A percentile compares a stretch with the other conserved stretches of the same genome.
Evolutionary conservation across 2,113 vertebrate genomes (phyloP).

Genomic region (Corapipo altera): DNA sequence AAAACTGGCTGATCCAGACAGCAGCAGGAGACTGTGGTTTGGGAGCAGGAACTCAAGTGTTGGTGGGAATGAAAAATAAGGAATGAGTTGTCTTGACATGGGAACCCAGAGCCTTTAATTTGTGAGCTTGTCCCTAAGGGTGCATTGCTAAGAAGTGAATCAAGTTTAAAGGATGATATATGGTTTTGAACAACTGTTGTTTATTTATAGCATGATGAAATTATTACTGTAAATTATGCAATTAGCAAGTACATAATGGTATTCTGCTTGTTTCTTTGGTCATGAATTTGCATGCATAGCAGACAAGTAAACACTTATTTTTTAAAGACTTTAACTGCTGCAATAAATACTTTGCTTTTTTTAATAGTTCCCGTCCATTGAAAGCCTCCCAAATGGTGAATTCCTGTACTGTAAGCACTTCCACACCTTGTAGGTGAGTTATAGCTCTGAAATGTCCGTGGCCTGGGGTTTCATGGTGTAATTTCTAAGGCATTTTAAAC

Average conservation of each 20-base stretch:
- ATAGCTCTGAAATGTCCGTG: slow-evolving; percentile 12
- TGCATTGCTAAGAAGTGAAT: slow-evolving; percentile 16
- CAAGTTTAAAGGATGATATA: not conserved
- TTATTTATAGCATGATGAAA: slow-evolving; percentile 31
- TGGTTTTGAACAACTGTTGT: slow-evolving; percentile 29
- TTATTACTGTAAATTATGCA: slow-evolving; percentile 34
- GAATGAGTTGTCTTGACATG: slow-evolving; percentile 12
- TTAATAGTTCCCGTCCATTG: slow-evolving; percentile 86
- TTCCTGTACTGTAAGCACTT: slow-evolving; percentile 80
- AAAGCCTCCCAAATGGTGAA: slow-evolving; percentile 90
- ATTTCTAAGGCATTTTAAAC: not conserved
- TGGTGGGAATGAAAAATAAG: slow-evolving; percentile 29
- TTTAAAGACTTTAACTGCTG: slow-evolving; percentile 22
- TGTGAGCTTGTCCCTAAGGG: slow-evolving; percentile 24
- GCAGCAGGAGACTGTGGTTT: slow-evolving; percentile 32
- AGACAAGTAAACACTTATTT: slow-evolving; percentile 33
- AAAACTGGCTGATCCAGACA: slow-evolving; percentile 32
- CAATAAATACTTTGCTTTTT: slow-evolving; percentile 63
- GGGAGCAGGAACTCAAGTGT: slow-evolving; percentile 4
- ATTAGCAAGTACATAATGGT: slow-evolving; percentile 18
- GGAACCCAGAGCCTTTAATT: slow-evolving; percentile 10
- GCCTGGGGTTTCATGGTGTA: not conserved
- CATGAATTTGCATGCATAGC: slow-evolving; percentile 39
- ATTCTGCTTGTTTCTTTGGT: not conserved
- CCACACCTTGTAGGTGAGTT: slow-evolving; percentile 84